These are phyloP conservation scores for Eulemur mongoz DNA, from an alignment of 2,797 vertebrate genomes.

Conservation along the genomic window DNA sequence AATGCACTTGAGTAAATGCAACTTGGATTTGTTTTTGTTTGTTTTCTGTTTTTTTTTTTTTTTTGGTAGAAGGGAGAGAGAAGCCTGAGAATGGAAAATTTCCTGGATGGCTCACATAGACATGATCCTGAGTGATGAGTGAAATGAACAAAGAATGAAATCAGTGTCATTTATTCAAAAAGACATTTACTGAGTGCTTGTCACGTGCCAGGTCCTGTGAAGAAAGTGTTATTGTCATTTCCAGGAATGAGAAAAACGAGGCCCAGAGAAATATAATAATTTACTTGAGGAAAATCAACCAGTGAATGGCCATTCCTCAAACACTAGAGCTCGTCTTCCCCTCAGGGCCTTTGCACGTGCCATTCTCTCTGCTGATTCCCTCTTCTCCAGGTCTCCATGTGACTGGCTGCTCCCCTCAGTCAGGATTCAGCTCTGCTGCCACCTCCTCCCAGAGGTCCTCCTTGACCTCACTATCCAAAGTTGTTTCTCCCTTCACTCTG, in stretches of 20 bases:
- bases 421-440: background rate
- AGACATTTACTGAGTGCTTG: background rate
- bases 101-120: background rate
- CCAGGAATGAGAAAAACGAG: background rate
- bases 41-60: background rate
- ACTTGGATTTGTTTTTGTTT: background rate
- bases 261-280: background rate
- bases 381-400: background rate
- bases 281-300: background rate
- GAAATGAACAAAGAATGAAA: constrained; percentile 21
- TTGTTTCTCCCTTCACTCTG: background rate
- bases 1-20: background rate
- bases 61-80: background rate
- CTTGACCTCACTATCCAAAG: background rate
- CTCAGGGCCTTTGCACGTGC: background rate
- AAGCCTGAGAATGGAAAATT: background rate
- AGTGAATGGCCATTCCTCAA: background rate
- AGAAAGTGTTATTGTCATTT: background rate
- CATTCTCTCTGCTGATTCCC: background rate
- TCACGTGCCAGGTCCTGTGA: background rate
- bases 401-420: background rate
- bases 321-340: background rate
- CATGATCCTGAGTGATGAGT: background rate
- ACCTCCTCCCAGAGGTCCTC: background rate
- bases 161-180: background rate